These are phyloP conservation scores for Morone chrysops DNA, from an alignment of 2,113 vertebrate species.

Conservation along the genomic window DNA sequence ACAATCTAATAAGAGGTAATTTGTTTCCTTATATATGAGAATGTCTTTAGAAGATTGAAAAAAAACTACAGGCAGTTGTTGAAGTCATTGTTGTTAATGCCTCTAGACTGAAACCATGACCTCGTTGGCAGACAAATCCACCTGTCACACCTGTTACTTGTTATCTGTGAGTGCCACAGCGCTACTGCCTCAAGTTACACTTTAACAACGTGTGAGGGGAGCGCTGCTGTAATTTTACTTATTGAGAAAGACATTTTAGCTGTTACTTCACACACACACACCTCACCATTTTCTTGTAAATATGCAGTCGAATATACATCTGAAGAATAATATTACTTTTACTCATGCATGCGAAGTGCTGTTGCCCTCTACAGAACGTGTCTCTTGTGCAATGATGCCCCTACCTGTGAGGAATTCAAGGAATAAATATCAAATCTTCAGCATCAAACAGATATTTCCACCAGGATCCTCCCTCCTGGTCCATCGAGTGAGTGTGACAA, in stretches of 20 bases:
- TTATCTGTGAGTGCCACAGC: slow-evolving; percentile 29
- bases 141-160: slow-evolving; percentile 68
- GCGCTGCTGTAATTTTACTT: background rate
- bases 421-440: background rate
- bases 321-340: background rate
- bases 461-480: slow-evolving; percentile 14
- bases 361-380: background rate
- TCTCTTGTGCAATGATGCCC: background rate
- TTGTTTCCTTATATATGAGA: background rate
- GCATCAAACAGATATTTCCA: slow-evolving; percentile 24
- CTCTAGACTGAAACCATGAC: slow-evolving; percentile 19
- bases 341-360: background rate
- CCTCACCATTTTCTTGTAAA: background rate
- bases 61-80: rapidly evolving
- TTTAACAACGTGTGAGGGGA: slow-evolving; percentile 17
- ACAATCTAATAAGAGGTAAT: background rate
- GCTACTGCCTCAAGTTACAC: slow-evolving; percentile 38
- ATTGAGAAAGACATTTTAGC: background rate
- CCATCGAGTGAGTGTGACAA: background rate
- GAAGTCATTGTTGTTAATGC: slow-evolving; percentile 13
- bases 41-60: background rate
- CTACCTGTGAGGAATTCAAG: slow-evolving; percentile 58
- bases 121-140: slow-evolving; percentile 35
- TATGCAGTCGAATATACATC: background rate
- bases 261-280: background rate